Evolutionary conservation across 1,140 invertebrate genomes (phyloP).

Genomic region (Catajapyx aquilonaris): DNA sequence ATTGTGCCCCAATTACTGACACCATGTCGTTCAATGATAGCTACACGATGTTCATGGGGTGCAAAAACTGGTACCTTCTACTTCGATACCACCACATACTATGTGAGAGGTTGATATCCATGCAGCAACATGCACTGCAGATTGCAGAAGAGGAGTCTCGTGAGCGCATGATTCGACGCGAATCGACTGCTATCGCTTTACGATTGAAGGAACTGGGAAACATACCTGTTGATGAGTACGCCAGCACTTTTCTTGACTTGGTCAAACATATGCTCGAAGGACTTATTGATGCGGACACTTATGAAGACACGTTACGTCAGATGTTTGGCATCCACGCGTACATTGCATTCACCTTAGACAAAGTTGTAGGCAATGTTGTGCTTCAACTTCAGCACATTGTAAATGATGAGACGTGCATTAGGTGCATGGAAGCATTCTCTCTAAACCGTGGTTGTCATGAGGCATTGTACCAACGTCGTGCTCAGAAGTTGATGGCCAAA

Average conservation of each 20-base stretch:
- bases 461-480: slow-evolving; percentile 50
- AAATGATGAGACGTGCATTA: slow-evolving; percentile 56
- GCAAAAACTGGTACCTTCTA: slow-evolving; percentile 88
- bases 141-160: slow-evolving; percentile 50
- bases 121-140: slow-evolving; percentile 48
- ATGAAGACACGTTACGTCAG: slow-evolving; percentile 85
- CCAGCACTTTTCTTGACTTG: slow-evolving; percentile 79
- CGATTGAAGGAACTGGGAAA: slow-evolving; percentile 68
- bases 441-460: slow-evolving; percentile 38
- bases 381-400: slow-evolving; percentile 76
- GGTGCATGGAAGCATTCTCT: slow-evolving; percentile 59
- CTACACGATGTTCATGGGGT: slow-evolving; percentile 66
- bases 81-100: slow-evolving; percentile 85
- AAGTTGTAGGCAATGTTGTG: slow-evolving; percentile 21
- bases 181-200: slow-evolving; percentile 63
- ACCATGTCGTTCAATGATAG: slow-evolving; percentile 32
- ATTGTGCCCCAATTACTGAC: neutral
- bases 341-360: slow-evolving; percentile 79
- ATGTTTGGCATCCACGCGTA: slow-evolving; percentile 98
- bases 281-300: slow-evolving; percentile 74
- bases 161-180: slow-evolving; percentile 35
- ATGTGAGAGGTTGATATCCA: slow-evolving; percentile 67
- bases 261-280: slow-evolving; percentile 88
- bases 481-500: slow-evolving; percentile 51
- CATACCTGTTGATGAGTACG: slow-evolving; percentile 62